Evolutionary conservation across 2,113 vertebrate genomes (phyloP).

Genomic region (Siniperca knerii): DNA sequence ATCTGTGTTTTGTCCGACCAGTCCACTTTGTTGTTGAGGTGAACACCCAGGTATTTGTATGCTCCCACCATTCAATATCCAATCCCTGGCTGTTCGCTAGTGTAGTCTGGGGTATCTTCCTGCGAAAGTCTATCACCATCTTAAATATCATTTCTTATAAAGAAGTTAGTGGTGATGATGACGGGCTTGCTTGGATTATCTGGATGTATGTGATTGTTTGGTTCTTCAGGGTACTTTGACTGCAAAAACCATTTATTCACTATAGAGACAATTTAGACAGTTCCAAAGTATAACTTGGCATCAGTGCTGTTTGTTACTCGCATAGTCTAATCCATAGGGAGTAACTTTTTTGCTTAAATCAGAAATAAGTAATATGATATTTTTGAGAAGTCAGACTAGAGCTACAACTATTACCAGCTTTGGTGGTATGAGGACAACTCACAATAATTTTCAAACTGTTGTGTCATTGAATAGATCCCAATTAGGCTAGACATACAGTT

Average conservation of each 20-base stretch:
- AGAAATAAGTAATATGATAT: neutral
- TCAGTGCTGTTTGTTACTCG: neutral
- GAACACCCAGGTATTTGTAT: too few species aligned
- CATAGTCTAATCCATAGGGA: neutral
- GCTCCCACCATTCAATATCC: too few species aligned
- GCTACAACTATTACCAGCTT: neutral
- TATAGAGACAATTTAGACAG: neutral
- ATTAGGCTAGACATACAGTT: neutral
- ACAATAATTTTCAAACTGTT: neutral
- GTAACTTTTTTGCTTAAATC: neutral
- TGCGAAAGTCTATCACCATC: too few species aligned
- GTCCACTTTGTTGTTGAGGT: too few species aligned
- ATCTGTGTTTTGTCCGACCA: too few species aligned
- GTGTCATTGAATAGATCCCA: neutral
- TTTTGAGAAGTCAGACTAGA: neutral
- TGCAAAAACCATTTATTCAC: neutral
- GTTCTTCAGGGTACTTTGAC: neutral
- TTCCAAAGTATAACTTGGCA: neutral
- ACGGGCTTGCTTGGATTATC: slow-evolving; percentile 4
- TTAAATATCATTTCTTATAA: too few species aligned
- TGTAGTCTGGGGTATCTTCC: too few species aligned
- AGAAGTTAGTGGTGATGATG: neutral
- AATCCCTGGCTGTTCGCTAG: too few species aligned
- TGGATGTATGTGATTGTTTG: slow-evolving; percentile 4
- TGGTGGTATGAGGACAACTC: neutral